Conservation (phyloP, 1,140 invertebrate genomes). For the Andrena cerasifolii region DNA sequence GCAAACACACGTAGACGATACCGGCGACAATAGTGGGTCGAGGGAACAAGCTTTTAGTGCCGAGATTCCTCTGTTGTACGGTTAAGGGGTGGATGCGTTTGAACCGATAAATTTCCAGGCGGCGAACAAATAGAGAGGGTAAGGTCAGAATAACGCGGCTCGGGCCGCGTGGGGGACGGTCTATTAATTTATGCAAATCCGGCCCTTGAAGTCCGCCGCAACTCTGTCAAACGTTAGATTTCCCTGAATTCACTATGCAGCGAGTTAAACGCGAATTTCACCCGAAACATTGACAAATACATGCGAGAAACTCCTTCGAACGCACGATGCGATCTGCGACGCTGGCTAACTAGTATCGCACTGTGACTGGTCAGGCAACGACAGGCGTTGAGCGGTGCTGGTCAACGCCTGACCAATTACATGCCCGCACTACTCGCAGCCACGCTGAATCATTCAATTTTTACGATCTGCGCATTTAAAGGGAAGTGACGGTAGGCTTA, state of each 20-base stretch:
- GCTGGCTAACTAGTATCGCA: too few species aligned
- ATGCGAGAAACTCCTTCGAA: too few species aligned
- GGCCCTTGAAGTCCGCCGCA: not conserved
- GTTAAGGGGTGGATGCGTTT: constrained; percentile 28
- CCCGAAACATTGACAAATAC: not conserved
- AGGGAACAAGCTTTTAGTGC: not conserved
- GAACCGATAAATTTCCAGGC: constrained; percentile 25
- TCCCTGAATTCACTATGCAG: not conserved
- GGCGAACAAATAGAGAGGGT: constrained; percentile 19
- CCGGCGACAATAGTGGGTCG: constrained; percentile 7
- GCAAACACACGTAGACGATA: constrained; percentile 23
- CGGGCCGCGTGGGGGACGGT: not conserved
- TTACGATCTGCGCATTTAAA: not conserved
- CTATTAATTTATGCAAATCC: constrained; percentile 45
- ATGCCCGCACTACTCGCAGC: too few species aligned
- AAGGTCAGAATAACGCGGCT: not conserved
- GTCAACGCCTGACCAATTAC: too few species aligned
- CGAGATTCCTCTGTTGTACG: constrained; percentile 2
- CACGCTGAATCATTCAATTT: not conserved
- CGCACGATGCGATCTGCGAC: too few species aligned
- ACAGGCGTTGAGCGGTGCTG: too few species aligned
- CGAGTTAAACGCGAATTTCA: not conserved
- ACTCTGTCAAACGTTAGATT: constrained; percentile 29
- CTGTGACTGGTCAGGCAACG: too few species aligned
- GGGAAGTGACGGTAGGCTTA: not conserved